Base-by-base conservation (phyloP, 2,888 invertebrate species). In the Notodonta ziczac region DNA sequence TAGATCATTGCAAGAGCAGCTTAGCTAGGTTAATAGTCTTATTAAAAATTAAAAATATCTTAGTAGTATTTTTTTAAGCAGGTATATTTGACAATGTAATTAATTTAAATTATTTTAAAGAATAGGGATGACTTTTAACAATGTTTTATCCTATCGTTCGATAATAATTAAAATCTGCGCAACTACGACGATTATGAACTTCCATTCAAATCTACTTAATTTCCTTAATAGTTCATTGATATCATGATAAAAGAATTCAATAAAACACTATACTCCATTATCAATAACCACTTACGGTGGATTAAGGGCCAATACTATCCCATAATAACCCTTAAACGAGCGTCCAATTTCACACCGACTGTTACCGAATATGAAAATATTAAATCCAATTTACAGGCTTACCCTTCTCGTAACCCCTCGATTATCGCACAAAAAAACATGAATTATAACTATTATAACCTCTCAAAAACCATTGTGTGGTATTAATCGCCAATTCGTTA, bases 341-440 rank as follows among this genome's bases (percentile, higher is more conserved):
- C 90, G 88, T 90, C 85, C 92, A 91, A 93, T 93, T 93, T 92
- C 93, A 91, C 93, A 93, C 89, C 87, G 85, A 90, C 85, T 87
- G 90, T 89, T 88, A 76, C 88, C 80, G 87, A 88, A 89, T 88
- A 89, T 83, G 86, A 87, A 92, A 93, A 93, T 93, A 93, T 93
- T 93, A 91, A 91, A 93, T 93, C 93, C 93, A 93, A 93, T 93
- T 90, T 88, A 87, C 82, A 68, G 84, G 85, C 86, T 83, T 83
- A 86, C 87, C 87, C 87, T 81, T 82, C 74, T 68, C 57, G 76
- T 78, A 80, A 81, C 88, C 91, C 91, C 87, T 84, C 88, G 86
- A 90, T 89, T 84, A 91, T 90, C 83, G 72, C 73, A 83, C 80
- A 81, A 81, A 82, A 85, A 90, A 89, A 90, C 87, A 89, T 83